Conservation (phyloP, 2,888 invertebrate genomes). For the Agelastica alni region DNA sequence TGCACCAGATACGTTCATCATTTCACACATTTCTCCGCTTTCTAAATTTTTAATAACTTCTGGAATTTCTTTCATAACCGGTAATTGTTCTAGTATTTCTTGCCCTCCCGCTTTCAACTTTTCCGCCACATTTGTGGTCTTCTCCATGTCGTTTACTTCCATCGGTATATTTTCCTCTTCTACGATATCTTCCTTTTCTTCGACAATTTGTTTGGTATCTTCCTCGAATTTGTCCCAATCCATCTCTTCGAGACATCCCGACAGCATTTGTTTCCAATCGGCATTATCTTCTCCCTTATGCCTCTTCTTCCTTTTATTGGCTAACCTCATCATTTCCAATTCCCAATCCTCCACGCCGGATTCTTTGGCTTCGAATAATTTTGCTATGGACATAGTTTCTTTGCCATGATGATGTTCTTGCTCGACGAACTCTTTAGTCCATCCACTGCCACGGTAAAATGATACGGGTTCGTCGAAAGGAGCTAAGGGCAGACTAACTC, state of each 20-base stretch:
- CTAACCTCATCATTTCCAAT: constrained; percentile 53
- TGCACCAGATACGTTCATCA: constrained; percentile 67
- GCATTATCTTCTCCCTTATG: constrained; percentile 48
- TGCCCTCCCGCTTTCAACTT: constrained; percentile 61
- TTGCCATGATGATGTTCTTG: constrained; percentile 54
- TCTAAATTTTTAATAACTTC: constrained; percentile 66
- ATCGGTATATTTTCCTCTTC: constrained; percentile 56
- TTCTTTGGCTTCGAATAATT: constrained; percentile 62
- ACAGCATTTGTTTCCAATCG: constrained; percentile 58
- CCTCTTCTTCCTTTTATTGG: constrained; percentile 52
- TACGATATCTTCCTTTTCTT: constrained; percentile 66
- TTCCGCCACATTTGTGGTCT: constrained; percentile 64
- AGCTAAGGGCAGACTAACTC: constrained; percentile 67
- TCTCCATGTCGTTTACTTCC: constrained; percentile 61
- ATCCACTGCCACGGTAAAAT: constrained; percentile 51
- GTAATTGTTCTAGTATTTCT: constrained; percentile 63
- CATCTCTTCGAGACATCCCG: constrained; percentile 67
- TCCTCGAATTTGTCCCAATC: constrained; percentile 66
- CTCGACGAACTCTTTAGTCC: constrained; percentile 60
- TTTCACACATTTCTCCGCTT: constrained; percentile 63
- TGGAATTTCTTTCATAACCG: constrained; percentile 65
- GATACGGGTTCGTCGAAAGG: constrained; percentile 46
- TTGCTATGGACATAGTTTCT: constrained; percentile 61
- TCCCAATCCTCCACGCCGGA: constrained; percentile 54
- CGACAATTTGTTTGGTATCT: constrained; percentile 72